Percentiles rank a stretch among this genome's conserved stretches.
Evolutionary conservation across 2,888 invertebrate species (phyloP).

Genomic region (Tanypteryx hageni): DNA sequence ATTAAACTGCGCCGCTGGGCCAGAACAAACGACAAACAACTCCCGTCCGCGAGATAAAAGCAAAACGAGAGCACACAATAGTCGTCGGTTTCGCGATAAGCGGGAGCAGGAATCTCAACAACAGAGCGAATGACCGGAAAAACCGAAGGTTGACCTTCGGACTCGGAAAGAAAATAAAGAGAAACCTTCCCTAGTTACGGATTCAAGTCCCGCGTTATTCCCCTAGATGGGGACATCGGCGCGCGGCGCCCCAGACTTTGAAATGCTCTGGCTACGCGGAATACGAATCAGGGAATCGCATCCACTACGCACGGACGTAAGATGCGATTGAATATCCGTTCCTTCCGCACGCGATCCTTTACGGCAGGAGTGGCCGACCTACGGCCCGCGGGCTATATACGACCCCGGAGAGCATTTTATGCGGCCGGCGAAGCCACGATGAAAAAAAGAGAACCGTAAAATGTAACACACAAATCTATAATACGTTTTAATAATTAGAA

Average conservation of each 20-base stretch:
- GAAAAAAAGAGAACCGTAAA: too few relatives aligned
- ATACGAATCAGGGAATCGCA: not conserved
- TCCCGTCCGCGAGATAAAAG: not conserved
- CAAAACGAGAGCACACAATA: not conserved
- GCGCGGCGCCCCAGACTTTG: not conserved
- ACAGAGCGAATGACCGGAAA: constrained; percentile 9
- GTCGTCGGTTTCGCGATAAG: not conserved
- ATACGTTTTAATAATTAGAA: too few relatives aligned
- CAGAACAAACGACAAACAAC: not conserved
- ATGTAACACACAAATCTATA: too few relatives aligned
- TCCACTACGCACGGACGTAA: not conserved
- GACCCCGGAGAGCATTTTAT: too few relatives aligned
- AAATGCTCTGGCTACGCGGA: not conserved
- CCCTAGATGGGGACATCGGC: not conserved
- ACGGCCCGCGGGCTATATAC: not conserved
- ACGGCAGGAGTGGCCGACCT: not conserved
- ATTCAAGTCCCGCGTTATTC: constrained; percentile 1
- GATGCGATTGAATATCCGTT: not conserved
- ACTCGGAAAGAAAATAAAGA: not conserved
- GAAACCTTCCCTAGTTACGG: not conserved
- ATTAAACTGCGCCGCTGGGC: not conserved
- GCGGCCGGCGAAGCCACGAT: too few relatives aligned
- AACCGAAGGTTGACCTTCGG: constrained; percentile 6
- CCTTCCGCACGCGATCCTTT: not conserved
- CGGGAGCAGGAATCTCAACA: not conserved